Percentiles rank a stretch among this genome's conserved stretches.
Evolutionary conservation across 2,888 invertebrate species (phyloP).

Genomic region (Ormyrus thymus): DNA sequence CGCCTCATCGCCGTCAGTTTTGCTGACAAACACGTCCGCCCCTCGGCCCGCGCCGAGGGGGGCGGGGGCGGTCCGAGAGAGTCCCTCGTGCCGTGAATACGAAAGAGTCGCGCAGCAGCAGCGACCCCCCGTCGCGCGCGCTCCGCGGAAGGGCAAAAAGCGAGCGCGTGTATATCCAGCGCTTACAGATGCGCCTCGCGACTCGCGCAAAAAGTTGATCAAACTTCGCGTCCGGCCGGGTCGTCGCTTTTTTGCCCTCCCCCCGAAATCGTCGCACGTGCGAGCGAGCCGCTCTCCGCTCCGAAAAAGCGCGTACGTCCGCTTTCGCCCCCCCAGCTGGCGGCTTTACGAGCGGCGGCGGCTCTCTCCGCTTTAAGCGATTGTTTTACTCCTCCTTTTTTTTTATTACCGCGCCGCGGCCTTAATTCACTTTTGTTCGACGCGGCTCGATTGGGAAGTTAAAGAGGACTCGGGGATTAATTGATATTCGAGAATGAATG

Average conservation of each 20-base stretch:
- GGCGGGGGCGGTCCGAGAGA: neutral
- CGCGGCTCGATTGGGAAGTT: slow-evolving; percentile 18
- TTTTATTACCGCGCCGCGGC: neutral
- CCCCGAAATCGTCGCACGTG: too few relatives aligned
- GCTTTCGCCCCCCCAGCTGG: neutral
- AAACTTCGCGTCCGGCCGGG: neutral
- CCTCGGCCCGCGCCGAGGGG: too few relatives aligned
- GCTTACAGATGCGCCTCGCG: slow-evolving; percentile 31
- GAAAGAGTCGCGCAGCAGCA: neutral
- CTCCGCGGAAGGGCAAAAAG: neutral
- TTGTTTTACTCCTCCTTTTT: slow-evolving; percentile 26
- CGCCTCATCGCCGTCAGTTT: neutral
- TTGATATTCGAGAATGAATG: slow-evolving; percentile 8
- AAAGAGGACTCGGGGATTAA: slow-evolving; percentile 19
- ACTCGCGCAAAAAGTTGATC: slow-evolving; percentile 34
- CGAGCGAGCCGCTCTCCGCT: too few relatives aligned
- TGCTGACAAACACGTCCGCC: neutral
- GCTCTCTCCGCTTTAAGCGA: too few relatives aligned
- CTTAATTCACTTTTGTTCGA: slow-evolving; percentile 25
- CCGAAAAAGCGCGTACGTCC: too few relatives aligned
- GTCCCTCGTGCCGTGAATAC: neutral
- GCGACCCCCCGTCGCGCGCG: neutral
- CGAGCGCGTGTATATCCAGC: neutral
- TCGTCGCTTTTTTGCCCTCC: neutral
- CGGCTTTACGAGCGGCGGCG: too few relatives aligned